phyloP scores from a whole-genome alignment of 2,888 invertebrate species.

The Spodoptera littoralis region DNA sequence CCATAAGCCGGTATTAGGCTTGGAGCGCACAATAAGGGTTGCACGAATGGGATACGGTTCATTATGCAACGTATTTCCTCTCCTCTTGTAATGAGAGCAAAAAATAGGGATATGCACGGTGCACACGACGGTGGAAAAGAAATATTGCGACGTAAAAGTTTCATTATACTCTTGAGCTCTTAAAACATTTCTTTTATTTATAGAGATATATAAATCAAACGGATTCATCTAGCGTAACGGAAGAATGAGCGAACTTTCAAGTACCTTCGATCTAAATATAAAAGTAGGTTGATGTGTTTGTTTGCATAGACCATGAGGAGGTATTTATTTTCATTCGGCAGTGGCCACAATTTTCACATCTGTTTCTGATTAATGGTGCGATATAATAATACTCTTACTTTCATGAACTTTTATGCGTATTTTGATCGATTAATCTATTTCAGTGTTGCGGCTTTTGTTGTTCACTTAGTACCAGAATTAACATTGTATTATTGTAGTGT shows the following conservation, averaged over 20 bases:
- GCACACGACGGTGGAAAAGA: conserved; percentile 35
- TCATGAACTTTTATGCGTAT: conserved; percentile 55
- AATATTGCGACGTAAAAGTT: conserved; percentile 38
- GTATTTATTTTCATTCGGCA: conserved; percentile 81
- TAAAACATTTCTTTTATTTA: conserved; percentile 40
- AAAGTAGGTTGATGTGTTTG: conserved; percentile 77
- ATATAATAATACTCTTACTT: conserved; percentile 59
- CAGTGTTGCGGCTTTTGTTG: conserved; percentile 21
- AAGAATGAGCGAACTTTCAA: conserved; percentile 67
- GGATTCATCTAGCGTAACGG: conserved; percentile 50
- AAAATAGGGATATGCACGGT: conserved; percentile 44
- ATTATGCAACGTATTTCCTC: conserved; percentile 66
- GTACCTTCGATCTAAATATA: conserved; percentile 70
- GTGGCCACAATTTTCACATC: conserved; percentile 68
- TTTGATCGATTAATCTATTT: conserved; percentile 50
- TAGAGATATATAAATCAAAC: conserved; percentile 45
- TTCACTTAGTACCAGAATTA: conserved; percentile 36
- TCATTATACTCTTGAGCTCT: conserved; percentile 40
- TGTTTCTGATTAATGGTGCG: conserved; percentile 55
- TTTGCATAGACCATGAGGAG: conserved; percentile 74
- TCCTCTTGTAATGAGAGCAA: conserved; percentile 58
- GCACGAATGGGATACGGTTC: conserved; percentile 65
- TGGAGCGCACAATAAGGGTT: conserved; percentile 63
- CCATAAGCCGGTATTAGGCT: conserved; percentile 70
- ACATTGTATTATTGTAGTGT: conserved; percentile 29